A percentile compares a stretch with the other conserved stretches of the same genome.
These are phyloP conservation scores for Phymorhynchus buccinoides DNA, from an alignment of 1,140 invertebrate species.

Conservation along the genomic window DNA sequence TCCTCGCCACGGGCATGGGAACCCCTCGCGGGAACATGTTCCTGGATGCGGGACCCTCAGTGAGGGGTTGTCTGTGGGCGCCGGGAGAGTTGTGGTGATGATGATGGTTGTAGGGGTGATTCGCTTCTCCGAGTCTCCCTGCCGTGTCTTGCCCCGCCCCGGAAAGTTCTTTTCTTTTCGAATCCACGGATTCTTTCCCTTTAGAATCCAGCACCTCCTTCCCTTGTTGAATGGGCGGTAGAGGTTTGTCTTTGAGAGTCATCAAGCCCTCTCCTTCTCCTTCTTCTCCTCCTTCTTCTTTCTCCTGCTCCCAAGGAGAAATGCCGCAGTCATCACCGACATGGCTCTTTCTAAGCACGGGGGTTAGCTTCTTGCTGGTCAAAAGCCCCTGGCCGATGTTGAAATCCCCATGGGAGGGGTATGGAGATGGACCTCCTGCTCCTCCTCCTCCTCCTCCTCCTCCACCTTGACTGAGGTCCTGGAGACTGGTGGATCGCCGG, in stretches of 20 bases:
- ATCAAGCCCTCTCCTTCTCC: background rate
- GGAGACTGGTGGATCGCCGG: conserved; percentile 16
- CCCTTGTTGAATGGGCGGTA: background rate
- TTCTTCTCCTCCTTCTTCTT: background rate
- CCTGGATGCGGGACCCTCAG: background rate
- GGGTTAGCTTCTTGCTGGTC: conserved; percentile 4
- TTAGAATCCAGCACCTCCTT: background rate
- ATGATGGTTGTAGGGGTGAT: background rate
- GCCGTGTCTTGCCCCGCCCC: background rate
- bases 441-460: too few relatives aligned
- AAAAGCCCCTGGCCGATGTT: background rate
- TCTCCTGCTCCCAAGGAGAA: background rate
- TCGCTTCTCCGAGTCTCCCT: too few relatives aligned
- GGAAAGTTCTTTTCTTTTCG: background rate
- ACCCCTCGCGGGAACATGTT: background rate
- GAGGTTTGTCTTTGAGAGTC: conserved; percentile 1
- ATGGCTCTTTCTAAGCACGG: conserved; percentile 2
- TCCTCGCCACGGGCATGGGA: conserved; percentile 4
- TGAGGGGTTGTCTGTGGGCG: background rate
- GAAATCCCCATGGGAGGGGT: background rate
- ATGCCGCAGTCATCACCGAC: background rate
- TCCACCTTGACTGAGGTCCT: conserved; percentile 26
- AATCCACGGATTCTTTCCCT: too few relatives aligned
- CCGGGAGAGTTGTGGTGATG: background rate
- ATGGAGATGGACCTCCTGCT: too few relatives aligned